A percentile compares a stretch with the other conserved stretches of the same genome.
phyloP scores from a whole-genome alignment of 1,140 invertebrate genomes.

The Diorhabda carinulata region DNA sequence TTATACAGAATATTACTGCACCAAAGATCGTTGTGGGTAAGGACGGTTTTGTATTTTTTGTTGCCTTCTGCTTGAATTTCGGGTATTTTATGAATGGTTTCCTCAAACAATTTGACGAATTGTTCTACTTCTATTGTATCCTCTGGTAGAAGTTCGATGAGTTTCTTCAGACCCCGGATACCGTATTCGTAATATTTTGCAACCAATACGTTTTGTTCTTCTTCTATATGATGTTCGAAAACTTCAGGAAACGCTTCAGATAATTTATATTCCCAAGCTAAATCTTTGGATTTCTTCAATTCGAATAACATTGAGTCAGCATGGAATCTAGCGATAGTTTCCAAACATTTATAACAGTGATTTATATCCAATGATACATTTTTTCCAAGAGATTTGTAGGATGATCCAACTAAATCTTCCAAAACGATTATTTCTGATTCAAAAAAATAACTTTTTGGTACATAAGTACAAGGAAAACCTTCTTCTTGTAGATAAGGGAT shows the following conservation, averaged over 20 bases:
- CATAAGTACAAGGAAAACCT: constrained; percentile 22
- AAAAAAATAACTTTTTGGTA: constrained; percentile 26
- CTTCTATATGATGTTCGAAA: constrained; percentile 20
- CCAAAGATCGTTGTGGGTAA: constrained; percentile 59
- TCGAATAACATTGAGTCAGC: constrained; percentile 41
- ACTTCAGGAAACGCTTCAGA: constrained; percentile 15
- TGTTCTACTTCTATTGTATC: neutral
- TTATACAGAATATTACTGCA: constrained; percentile 57
- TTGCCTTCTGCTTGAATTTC: neutral
- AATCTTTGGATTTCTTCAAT: constrained; percentile 21
- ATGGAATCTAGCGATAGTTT: constrained; percentile 43
- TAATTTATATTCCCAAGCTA: constrained; percentile 21
- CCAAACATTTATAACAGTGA: constrained; percentile 35
- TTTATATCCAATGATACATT: constrained; percentile 22
- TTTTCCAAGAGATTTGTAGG: constrained; percentile 19
- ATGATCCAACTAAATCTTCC: constrained; percentile 24
- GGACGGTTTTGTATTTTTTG: constrained; percentile 8
- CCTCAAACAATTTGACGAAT: neutral
- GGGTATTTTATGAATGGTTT: neutral
- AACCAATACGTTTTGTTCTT: neutral
- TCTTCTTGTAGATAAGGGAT: constrained; percentile 16
- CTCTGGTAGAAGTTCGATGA: neutral
- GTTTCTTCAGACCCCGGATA: neutral
- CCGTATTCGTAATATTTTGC: neutral
- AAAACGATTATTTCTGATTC: constrained; percentile 24